Percentiles rank a stretch among this genome's conserved stretches.
Conservation (phyloP, 2,113 vertebrate genomes). For the Eulemur macaco region DNA sequence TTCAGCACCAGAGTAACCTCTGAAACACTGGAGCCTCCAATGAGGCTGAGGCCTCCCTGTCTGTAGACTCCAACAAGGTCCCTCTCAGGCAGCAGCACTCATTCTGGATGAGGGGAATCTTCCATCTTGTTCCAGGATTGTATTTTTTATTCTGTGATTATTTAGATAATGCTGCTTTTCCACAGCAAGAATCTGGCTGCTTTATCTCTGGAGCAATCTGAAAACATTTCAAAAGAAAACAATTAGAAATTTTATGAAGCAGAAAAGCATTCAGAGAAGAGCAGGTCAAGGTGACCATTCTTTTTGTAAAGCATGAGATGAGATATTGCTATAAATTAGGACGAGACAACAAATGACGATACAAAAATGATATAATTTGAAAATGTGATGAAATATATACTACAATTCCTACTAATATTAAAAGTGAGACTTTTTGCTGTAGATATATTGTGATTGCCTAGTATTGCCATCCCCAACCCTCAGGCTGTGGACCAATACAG, state of each 20-base stretch:
- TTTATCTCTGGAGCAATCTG: background rate
- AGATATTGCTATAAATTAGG: background rate
- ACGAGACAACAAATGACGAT: background rate
- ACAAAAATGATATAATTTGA: background rate
- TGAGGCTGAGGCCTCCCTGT: background rate
- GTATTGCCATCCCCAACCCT: too few relatives aligned
- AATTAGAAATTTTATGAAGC: background rate
- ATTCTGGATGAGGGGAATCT: background rate
- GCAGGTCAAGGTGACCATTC: background rate
- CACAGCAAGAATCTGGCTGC: background rate
- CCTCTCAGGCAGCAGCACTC: background rate
- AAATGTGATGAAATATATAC: background rate
- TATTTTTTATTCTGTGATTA: background rate
- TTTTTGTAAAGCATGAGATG: background rate
- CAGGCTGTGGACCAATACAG: too few relatives aligned
- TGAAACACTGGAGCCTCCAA: background rate
- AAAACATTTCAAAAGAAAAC: background rate
- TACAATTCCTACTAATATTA: background rate
- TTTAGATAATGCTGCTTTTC: background rate
- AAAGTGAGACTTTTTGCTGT: background rate
- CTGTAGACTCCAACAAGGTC: background rate
- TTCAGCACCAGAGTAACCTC: background rate
- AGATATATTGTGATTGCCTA: background rate
- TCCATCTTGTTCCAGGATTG: background rate
- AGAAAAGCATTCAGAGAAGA: background rate